Evolutionary conservation across 1,140 invertebrate genomes (phyloP).

Genomic region (Lepidurus packardi): DNA sequence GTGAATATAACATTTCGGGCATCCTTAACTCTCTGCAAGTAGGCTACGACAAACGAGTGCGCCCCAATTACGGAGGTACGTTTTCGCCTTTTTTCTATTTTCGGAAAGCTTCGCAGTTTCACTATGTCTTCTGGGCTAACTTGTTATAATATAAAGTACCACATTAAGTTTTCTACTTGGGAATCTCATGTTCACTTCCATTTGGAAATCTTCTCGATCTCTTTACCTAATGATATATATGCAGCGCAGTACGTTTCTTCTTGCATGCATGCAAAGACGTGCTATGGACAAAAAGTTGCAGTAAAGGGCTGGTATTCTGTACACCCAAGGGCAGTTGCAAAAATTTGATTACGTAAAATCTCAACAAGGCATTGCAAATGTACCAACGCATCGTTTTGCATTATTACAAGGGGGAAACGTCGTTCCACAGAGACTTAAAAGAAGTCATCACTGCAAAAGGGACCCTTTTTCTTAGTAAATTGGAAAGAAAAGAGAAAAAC

Average conservation of each 20-base stretch:
- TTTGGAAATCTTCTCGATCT: background rate
- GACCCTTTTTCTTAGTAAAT: too few species aligned
- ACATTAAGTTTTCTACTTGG: background rate
- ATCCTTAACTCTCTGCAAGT: constrained; percentile 87
- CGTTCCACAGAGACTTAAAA: too few species aligned
- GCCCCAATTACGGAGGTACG: constrained; percentile 96
- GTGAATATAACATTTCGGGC: constrained; percentile 68
- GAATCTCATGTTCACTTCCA: background rate
- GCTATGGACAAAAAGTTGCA: too few species aligned
- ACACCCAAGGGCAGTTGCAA: too few species aligned
- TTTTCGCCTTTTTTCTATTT: constrained; percentile 41
- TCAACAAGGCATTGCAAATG: too few species aligned
- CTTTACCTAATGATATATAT: background rate
- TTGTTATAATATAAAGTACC: constrained; percentile 31
- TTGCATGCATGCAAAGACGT: background rate
- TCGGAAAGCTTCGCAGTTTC: constrained; percentile 12
- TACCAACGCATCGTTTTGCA: too few species aligned
- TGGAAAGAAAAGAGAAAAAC: too few species aligned
- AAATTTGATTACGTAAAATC: too few species aligned
- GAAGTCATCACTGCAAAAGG: too few species aligned
- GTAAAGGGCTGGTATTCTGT: too few species aligned
- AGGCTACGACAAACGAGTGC: constrained; percentile 95
- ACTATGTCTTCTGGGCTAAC: background rate
- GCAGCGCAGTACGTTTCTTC: background rate
- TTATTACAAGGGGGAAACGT: too few species aligned